Evolutionary conservation across 2,888 invertebrate genomes (phyloP), one percentile per base, ranked within the genome.

Genomic region (Cheilosia urbana): DNA sequence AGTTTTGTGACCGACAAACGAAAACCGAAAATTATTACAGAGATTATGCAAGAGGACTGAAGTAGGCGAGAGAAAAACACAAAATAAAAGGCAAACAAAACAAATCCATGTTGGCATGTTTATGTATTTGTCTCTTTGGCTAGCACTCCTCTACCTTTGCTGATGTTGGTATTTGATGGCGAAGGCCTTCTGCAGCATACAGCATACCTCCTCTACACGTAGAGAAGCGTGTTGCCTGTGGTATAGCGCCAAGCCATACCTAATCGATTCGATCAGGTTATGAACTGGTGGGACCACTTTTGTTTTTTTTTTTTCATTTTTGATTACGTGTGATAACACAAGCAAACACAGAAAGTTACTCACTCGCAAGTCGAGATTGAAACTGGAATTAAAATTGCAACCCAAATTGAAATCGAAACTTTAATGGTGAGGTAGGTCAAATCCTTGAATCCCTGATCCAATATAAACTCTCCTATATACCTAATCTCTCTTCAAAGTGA

Each of bases 1-100:
- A 47, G 58, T 76, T 58, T 76, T 65, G 47, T 68, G 68, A 76
- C 51, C 55, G 57, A 66, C 68, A 45, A 68, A 57, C 49, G 49
- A 45, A 40, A 66, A 66, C 66, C 55, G 49, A 57, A 66, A 49
- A 76, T 62, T 13, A 73, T 55, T 63, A 55, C 7, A 30, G 45
- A 60, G 49, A 73, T 73, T 73, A 63, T 63, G 63, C 63, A 63
- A 65, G 76, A 76, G 27, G 45, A 57, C 30, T 24, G 13, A 68
- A 40, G 57, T 45, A 30, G 51, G 27, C 40, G 24, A 42, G 58
- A 66, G 17, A 60, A 30, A 51, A 27, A 58, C 27, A 49, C 21
- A 49, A 7, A 55, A 19, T 27, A 30, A 19, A 40, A 60, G 30
- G 34, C 57, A 37, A 47, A 55, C 30, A n/a, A 60, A 49, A 19